Conservation (phyloP, 2,888 invertebrate genomes). For the Diploptera punctata region DNA sequence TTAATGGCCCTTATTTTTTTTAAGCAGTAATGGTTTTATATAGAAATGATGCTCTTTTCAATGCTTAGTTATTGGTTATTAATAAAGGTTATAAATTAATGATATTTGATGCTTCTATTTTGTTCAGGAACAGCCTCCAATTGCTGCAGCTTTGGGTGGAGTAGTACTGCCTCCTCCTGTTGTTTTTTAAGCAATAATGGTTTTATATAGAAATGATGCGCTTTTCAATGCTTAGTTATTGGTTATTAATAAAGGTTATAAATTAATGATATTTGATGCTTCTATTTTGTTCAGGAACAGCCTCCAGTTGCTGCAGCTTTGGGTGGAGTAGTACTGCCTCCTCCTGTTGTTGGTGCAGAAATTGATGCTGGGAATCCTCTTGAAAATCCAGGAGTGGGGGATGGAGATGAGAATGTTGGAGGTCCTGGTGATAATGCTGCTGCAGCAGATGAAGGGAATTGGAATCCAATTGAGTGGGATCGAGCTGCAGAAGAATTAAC, state of each 20-base stretch:
- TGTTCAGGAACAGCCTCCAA: slow-evolving; percentile 28
- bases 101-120: no score
- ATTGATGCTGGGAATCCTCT: slow-evolving; percentile 30
- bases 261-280: no score
- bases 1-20: no score
- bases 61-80: no score
- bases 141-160: slow-evolving; percentile 22
- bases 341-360: slow-evolving; percentile 25
- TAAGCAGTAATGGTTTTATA: no score
- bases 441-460: slow-evolving; percentile 80
- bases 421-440: slow-evolving; percentile 50
- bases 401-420: slow-evolving; percentile 46
- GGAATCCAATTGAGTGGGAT: slow-evolving; percentile 99
- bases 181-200: no score
- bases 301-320: slow-evolving; percentile 22
- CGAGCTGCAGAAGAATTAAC: slow-evolving; percentile 96
- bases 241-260: no score
- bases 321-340: slow-evolving; percentile 18
- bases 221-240: no score
- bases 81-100: no score
- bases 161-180: slow-evolving; percentile 20
- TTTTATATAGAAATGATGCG: no score
- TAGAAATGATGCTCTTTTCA: no score
- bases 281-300: slow-evolving; percentile 26
- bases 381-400: slow-evolving; percentile 43